Conservation (phyloP, 2,113 vertebrate species). For the Dipodomys spectabilis region DNA sequence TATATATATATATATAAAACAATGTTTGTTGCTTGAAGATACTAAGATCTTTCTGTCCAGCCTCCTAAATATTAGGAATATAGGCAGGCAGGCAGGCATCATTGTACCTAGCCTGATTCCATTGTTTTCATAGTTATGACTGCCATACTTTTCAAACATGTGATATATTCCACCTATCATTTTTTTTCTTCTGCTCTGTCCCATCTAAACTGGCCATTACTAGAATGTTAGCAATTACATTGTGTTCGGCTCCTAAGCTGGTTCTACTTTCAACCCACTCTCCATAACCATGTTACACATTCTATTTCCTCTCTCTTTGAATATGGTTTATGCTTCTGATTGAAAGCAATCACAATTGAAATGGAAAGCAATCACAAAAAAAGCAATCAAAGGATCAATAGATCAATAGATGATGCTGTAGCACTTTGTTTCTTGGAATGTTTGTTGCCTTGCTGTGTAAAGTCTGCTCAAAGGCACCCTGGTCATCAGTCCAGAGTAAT, state of each 20-base stretch:
- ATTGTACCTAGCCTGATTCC: neutral
- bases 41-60: no score
- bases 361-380: no score
- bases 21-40: neutral
- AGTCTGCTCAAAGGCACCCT: neutral
- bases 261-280: neutral
- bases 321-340: neutral
- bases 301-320: neutral
- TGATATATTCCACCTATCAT: neutral
- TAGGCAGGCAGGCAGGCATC: no score
- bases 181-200: neutral
- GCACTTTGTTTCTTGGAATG: neutral
- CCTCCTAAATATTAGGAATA: neutral
- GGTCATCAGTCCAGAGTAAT: neutral
- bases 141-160: neutral
- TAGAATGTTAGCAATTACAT: neutral
- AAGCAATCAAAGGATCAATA: neutral
- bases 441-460: neutral
- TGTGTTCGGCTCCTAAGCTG: neutral
- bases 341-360: neutral
- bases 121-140: neutral
- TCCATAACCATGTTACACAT: neutral
- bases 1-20: neutral
- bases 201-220: neutral
- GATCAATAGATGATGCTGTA: neutral